Evolutionary conservation across 30 jellyfish, hydroid and myxozoan genomes (phyloP).

Genomic region (Hydra vulgaris): DNA sequence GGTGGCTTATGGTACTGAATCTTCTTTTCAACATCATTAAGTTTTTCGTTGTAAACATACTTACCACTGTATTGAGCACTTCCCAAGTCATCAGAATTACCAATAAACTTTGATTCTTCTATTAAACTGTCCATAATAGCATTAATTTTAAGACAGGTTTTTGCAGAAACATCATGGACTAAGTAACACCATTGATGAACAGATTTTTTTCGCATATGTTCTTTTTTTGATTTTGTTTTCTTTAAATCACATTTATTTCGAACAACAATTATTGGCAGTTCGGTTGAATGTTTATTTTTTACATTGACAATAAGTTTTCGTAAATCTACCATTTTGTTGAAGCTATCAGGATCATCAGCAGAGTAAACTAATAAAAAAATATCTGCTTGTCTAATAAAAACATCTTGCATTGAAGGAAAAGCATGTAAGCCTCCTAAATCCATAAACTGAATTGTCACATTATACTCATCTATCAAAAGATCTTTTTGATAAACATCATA

Average conservation of each 20-base stretch:
- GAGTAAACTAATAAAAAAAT: constrained; percentile 22
- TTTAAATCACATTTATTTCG: constrained; percentile 27
- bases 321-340: constrained; percentile 12
- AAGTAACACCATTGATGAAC: constrained; percentile 29
- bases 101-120: constrained; percentile 33
- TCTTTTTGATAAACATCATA: constrained; percentile 25
- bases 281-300: constrained; percentile 31
- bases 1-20: constrained; percentile 27
- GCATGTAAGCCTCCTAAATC: constrained; percentile 30
- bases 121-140: constrained; percentile 41
- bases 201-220: constrained; percentile 19
- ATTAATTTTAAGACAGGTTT: constrained; percentile 25
- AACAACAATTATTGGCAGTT: constrained; percentile 31
- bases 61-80: constrained; percentile 22
- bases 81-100: constrained; percentile 22
- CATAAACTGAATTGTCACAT: constrained; percentile 36
- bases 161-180: constrained; percentile 35
- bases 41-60: constrained; percentile 16
- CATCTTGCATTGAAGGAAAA: constrained; percentile 42
- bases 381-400: constrained; percentile 35
- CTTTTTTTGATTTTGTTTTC: constrained; percentile 20
- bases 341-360: constrained; percentile 31
- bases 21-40: constrained; percentile 2
- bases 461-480: constrained; percentile 27
- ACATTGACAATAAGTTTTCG: constrained; percentile 12